phyloP scores from a whole-genome alignment of 2,888 invertebrate species.

The Lasiommata megera region DNA sequence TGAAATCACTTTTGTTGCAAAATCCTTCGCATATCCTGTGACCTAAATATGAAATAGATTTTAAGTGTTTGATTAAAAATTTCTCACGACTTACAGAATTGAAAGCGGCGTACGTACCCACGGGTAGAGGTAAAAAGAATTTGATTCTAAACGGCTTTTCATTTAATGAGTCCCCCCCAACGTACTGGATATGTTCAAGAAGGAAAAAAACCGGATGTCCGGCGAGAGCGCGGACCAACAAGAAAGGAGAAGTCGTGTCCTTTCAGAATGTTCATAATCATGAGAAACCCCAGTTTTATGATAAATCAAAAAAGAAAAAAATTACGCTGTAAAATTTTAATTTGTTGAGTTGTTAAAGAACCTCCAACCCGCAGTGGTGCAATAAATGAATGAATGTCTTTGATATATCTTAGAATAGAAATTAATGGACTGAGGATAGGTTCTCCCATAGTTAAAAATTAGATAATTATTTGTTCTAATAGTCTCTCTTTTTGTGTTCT shows the following conservation, averaged over 20 bases:
- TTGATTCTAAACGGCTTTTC: slow-evolving; percentile 60
- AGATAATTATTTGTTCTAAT: no score
- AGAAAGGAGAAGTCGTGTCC: slow-evolving; percentile 49
- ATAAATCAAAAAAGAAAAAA: slow-evolving; percentile 52
- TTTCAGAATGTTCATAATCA: slow-evolving; percentile 55
- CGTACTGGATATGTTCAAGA: slow-evolving; percentile 56
- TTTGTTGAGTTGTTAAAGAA: no score
- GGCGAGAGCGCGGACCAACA: slow-evolving; percentile 61
- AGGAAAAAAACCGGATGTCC: slow-evolving; percentile 43
- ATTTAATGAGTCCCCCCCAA: slow-evolving; percentile 44
- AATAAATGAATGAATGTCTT: no score
- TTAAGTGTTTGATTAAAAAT: not conserved
- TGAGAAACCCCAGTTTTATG: slow-evolving; percentile 55
- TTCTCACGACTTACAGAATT: slow-evolving; percentile 42
- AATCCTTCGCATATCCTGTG: no score
- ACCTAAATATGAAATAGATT: no score
- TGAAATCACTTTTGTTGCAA: no score
- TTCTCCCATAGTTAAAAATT: no score
- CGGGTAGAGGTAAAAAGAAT: slow-evolving; percentile 52
- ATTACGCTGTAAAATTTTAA: slow-evolving; percentile 4
- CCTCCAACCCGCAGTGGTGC: no score
- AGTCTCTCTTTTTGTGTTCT: no score
- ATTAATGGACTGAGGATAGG: no score
- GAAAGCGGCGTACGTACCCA: slow-evolving; percentile 60
- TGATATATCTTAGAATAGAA: no score